Base-by-base conservation (phyloP, 2,888 invertebrate species). In the Melitaea athalia region DNA sequence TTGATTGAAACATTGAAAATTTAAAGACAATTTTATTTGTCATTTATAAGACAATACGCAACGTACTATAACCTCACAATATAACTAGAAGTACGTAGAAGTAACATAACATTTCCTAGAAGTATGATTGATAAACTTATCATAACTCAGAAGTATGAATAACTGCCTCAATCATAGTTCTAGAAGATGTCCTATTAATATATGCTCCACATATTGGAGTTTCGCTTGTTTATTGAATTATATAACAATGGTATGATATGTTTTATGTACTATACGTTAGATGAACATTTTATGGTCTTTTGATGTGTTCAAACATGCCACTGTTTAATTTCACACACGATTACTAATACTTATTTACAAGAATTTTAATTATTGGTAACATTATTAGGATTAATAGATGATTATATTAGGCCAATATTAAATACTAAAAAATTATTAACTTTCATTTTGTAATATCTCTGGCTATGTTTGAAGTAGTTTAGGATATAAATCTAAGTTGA, bases 181-280 rank as follows among this genome's bases (percentile, higher is more conserved):
- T 31, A 67, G 45, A 65, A 50, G 5, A 38, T n/a, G 17, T 17
- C 49, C 42, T 14, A 55, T 49, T 61, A 57, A 47, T 67, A 66
- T 61, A 17, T 17, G 24, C 49, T 57, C 60, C 7, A 45, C 14
- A 60, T 45, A 4, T 53, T 15, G 5, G 43, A 52, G 53, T 66
- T 33, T 60, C 14, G 45, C 12, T 53, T 42, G 31, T 60, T 64
- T 69, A 59, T 63, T 70, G 68, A 67, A 67, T 70, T 63, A 63
- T 67, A 67, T 69, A 65, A 68, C 63, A 69, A 69, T 64, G 69
- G 79, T 85, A 84, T 92, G 92, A 91, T 92, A 92, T 92, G 92
- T 92, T 87, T 88, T 81, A 88, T 91, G 89, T 91, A 90, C 88
- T 91, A 90, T 88, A 86, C 78, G 85, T 85, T 87, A 85, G 84